phyloP scores from a whole-genome alignment of 37 sponge, comb jelly and placozoan species.

The Beroe forskalii region DNA sequence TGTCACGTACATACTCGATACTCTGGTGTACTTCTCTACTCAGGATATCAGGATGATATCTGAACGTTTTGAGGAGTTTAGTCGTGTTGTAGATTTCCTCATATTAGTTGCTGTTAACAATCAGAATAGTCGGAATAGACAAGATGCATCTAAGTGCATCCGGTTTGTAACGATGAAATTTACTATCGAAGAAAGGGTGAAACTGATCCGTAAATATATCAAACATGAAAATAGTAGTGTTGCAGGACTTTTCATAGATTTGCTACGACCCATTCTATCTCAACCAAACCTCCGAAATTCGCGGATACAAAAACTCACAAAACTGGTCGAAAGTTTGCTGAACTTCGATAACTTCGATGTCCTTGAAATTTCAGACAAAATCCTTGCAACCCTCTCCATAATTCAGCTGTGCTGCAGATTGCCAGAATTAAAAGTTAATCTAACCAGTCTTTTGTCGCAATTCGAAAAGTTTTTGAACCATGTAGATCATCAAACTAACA shows the following conservation, averaged over 20 bases:
- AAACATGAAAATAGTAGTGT: background rate
- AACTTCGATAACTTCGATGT: constrained; percentile 7
- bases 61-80: background rate
- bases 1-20: background rate
- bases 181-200: background rate
- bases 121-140: background rate
- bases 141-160: background rate
- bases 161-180: background rate
- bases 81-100: background rate
- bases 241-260: constrained; percentile 24
- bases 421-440: background rate
- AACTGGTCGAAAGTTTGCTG: background rate
- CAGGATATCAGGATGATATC: background rate
- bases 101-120: constrained; percentile 5
- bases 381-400: constrained; percentile 18
- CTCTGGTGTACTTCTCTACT: background rate
- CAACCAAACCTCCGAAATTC: background rate
- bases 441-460: background rate
- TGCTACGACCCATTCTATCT: background rate
- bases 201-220: background rate
- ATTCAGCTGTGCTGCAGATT: background rate
- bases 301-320: background rate
- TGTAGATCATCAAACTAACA: background rate
- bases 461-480: background rate
- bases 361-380: background rate